A percentile compares a stretch with the other conserved stretches of the same genome.
Evolutionary conservation across 2,888 invertebrate genomes (phyloP).

Genomic region (Amblyjoppa proteus): DNA sequence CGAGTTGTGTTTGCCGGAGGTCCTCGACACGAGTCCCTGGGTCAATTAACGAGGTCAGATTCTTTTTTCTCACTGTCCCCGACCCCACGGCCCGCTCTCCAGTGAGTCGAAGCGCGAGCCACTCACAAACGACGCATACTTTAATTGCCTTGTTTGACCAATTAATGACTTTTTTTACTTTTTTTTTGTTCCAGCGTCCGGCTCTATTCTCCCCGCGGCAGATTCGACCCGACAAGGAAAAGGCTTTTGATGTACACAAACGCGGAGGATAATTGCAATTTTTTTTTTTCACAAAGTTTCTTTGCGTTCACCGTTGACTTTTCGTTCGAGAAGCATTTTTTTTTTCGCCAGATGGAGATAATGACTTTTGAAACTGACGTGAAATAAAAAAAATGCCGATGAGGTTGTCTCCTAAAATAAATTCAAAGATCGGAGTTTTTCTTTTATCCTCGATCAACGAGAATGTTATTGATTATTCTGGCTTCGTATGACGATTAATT

Average conservation of each 20-base stretch:
- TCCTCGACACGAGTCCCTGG: slow-evolving; percentile 50
- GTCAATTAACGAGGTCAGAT: slow-evolving; percentile 69
- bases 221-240: slow-evolving; percentile 1
- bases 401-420: neutral
- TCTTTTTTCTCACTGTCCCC: slow-evolving; percentile 47
- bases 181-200: neutral
- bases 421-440: neutral
- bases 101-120: slow-evolving; percentile 25
- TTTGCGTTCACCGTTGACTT: neutral
- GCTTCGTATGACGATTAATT: neutral
- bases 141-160: slow-evolving; percentile 64
- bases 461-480: neutral
- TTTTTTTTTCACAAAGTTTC: neutral
- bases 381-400: neutral
- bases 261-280: neutral
- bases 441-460: neutral
- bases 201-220: slow-evolving; percentile 8
- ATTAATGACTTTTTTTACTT: slow-evolving; percentile 43
- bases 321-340: neutral
- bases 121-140: slow-evolving; percentile 48
- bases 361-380: neutral
- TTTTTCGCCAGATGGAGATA: neutral
- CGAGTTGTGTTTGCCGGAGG: slow-evolving; percentile 47
- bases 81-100: neutral
- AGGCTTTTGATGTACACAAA: neutral